Evolutionary conservation across 2,113 vertebrate genomes (phyloP), one percentile per base, ranked within the genome.

Genomic region (Himantopus leucocephalus): DNA sequence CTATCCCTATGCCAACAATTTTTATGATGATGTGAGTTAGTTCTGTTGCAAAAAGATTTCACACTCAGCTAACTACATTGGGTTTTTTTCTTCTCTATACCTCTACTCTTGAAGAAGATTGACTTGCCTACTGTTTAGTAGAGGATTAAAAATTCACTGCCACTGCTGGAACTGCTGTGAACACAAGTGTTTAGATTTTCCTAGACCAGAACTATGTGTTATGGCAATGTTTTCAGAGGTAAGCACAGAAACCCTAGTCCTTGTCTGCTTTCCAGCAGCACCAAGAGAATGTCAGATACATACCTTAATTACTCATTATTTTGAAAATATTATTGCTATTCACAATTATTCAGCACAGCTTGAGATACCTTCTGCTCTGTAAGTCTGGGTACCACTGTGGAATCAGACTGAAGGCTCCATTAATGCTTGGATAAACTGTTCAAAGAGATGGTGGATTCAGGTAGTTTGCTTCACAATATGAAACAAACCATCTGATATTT

Each of bases 121-220:
- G 59, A 73, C 37, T 85, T 83, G 9, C 52, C 59, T 92, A 50
- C 45, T 76, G 45, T 97, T 97, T 85, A 95, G 87, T 8, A 78
- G 45, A 60, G 41, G 24, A 92, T 95, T 94, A 91, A 97, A 97
- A 95, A 96, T 95, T 84, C 74, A 56, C 56, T 92, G 45, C 66
- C 47, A 26, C 59, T 59, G 64, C 75, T 88, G 50, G 79, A 80
- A n/a, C 66, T 84, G 89, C 95, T 96, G 91, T 63, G 92, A 97
- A 84, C 72, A 95, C 85, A 55, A 92, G 37, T 76, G 83, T 96
- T 97, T 93, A 95, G 68, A 67, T 97, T 96, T 97, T 68, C 94
- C 64, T 92, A 66, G 82, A 70, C 41, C 26, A 96, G 91, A 95
- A 91, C 53, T 87, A 90, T 6, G 3, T 14, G 12, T 60, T 85